Conservation (phyloP, 2,888 invertebrate genomes). For the Campopleginae sp. region DNA sequence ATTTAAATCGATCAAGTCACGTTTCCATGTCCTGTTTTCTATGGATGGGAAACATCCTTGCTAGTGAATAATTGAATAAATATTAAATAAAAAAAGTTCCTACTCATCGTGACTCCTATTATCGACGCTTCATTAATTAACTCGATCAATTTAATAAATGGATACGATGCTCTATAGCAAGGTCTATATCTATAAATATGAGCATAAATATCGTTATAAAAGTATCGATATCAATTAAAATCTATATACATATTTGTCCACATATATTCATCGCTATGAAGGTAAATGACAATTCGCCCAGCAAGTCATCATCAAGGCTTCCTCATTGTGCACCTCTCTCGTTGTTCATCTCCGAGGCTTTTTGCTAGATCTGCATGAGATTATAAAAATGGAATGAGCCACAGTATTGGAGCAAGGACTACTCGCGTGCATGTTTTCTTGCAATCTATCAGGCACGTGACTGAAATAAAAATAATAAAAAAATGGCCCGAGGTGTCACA, state of each 20-base stretch:
- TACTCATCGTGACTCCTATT: not conserved
- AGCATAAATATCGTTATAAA: conserved; percentile 2
- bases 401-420: conserved; percentile 56
- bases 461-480: conserved; percentile 22
- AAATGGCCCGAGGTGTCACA: conserved; percentile 37
- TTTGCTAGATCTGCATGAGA: not conserved
- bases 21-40: not conserved
- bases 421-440: conserved; percentile 22
- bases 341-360: conserved; percentile 11
- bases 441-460: conserved; percentile 44
- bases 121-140: not conserved
- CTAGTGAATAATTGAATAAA: not conserved
- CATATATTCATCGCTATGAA: not conserved
- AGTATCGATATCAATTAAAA: not conserved
- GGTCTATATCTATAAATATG: conserved; percentile 2
- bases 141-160: conserved; percentile 12
- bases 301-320: conserved; percentile 39
- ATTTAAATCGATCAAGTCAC: not conserved
- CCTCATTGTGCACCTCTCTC: conserved; percentile 23
- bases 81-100: not conserved
- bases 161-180: not conserved
- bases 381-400: conserved; percentile 21
- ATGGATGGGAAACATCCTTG: conserved; percentile 3
- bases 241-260: not conserved
- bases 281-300: conserved; percentile 23